Percentiles rank a stretch among this genome's conserved stretches.
Evolutionary conservation across 2,797 vertebrate genomes (phyloP).

Genomic region (Synanceia verrucosa): DNA sequence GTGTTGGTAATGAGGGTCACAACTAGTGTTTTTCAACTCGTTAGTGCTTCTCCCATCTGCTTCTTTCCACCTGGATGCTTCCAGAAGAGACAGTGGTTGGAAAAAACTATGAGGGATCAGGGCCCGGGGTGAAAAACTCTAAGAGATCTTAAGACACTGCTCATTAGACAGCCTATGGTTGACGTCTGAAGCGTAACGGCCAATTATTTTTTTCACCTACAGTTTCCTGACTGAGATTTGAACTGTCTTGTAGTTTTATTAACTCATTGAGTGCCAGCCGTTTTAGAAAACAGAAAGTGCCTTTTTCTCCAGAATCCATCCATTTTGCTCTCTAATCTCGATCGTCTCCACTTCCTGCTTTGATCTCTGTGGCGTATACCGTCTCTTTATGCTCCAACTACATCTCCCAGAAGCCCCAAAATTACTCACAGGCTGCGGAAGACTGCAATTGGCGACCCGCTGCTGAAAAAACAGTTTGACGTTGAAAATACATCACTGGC

Average conservation of each 20-base stretch:
- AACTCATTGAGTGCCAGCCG: no score
- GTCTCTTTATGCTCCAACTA: no score
- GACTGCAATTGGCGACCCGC: no score
- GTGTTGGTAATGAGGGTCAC: slow-evolving; percentile 60
- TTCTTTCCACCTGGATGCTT: slow-evolving; percentile 71
- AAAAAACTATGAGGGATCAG: slow-evolving; percentile 44
- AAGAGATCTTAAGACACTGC: slow-evolving; percentile 27
- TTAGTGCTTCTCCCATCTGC: slow-evolving; percentile 75
- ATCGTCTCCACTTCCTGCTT: no score
- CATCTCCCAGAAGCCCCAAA: no score
- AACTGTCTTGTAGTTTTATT: neutral
- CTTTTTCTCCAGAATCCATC: no score
- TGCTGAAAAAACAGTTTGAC: no score
- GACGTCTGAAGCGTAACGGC: slow-evolving; percentile 22
- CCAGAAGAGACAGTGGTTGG: slow-evolving; percentile 27
- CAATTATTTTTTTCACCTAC: slow-evolving; percentile 40
- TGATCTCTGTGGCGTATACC: no score
- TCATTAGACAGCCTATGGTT: slow-evolving; percentile 46
- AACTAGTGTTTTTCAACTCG: slow-evolving; percentile 44
- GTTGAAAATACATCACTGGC: no score
- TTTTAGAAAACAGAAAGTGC: no score
- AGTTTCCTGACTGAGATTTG: slow-evolving; percentile 19
- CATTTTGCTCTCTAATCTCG: no score
- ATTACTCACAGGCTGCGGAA: no score
- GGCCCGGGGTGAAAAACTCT: slow-evolving; percentile 40